A percentile compares a stretch with the other conserved stretches of the same genome.
phyloP scores from a whole-genome alignment of 2,888 invertebrate species.

The Diarsia mendica region DNA sequence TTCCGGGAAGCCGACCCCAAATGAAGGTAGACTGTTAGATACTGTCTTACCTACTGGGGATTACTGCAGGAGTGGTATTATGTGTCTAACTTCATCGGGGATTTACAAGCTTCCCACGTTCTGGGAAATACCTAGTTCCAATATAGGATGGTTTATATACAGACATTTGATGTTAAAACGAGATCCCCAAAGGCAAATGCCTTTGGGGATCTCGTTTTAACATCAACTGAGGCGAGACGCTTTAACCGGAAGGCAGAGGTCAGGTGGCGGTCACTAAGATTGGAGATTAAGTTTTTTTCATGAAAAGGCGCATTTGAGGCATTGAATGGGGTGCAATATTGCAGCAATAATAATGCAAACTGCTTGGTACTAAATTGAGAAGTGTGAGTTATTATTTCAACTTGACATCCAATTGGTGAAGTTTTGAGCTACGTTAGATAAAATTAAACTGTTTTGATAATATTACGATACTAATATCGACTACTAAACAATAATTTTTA shows the following conservation, averaged over 20 bases:
- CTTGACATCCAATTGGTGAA: not conserved
- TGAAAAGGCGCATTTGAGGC: conserved; percentile 4
- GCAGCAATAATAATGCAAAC: not conserved
- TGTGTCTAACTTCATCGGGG: not conserved
- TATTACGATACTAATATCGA: not conserved
- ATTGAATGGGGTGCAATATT: conserved; percentile 7
- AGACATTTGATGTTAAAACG: not conserved
- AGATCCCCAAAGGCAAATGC: not conserved
- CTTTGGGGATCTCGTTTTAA: too few relatives aligned
- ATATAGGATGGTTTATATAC: not conserved
- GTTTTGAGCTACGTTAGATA: not conserved
- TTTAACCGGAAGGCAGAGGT: conserved; percentile 15
- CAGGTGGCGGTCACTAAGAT: conserved; percentile 8
- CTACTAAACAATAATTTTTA: not conserved
- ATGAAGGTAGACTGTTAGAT: not conserved
- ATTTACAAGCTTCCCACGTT: not conserved
- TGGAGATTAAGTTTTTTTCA: not conserved
- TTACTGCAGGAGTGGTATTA: not conserved
- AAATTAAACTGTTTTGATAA: not conserved
- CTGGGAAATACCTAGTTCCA: not conserved
- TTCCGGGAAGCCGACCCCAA: too few relatives aligned
- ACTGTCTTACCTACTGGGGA: not conserved
- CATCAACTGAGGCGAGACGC: not conserved
- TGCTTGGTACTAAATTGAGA: not conserved
- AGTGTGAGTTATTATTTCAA: not conserved